Conservation (phyloP, 1,140 invertebrate species). For the Centruroides sculpturatus region DNA sequence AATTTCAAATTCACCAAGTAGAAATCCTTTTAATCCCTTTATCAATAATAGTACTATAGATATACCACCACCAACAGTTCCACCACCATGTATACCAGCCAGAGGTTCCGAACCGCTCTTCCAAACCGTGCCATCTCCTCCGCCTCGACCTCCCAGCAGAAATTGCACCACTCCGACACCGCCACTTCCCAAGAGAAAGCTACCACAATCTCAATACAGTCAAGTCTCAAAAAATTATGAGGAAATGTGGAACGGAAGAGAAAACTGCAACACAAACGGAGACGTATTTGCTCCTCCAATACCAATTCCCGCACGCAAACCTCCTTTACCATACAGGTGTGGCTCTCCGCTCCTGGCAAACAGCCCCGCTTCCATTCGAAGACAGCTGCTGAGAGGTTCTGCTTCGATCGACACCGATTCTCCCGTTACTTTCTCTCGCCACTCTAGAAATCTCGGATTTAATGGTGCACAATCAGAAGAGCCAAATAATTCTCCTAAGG, state of each 20-base stretch:
- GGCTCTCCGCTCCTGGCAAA: neutral
- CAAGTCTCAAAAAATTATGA: neutral
- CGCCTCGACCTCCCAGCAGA: slow-evolving; percentile 8
- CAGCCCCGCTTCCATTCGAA: neutral
- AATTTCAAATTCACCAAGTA: neutral
- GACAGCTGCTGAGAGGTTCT: neutral
- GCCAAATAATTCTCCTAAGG: too few relatives aligned
- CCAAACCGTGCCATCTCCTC: slow-evolving; percentile 3
- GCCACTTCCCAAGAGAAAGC: slow-evolving; percentile 4
- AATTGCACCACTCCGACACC: slow-evolving; percentile 7
- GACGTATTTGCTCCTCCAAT: slow-evolving; percentile 6
- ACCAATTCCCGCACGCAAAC: slow-evolving; percentile 12
- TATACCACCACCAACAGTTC: slow-evolving; percentile 12
- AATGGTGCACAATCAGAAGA: too few relatives aligned
- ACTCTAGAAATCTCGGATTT: too few relatives aligned
- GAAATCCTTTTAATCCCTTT: slow-evolving; percentile 12
- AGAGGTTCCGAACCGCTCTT: neutral
- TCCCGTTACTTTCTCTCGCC: too few relatives aligned
- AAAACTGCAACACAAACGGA: neutral
- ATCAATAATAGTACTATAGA: neutral
- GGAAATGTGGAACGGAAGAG: slow-evolving; percentile 1
- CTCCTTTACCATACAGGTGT: neutral
- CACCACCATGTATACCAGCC: slow-evolving; percentile 3
- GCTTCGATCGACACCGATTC: too few relatives aligned
- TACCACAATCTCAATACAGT: neutral